Evolutionary conservation across 2,797 vertebrate species (phyloP).

Genomic region (Gila robusta): DNA sequence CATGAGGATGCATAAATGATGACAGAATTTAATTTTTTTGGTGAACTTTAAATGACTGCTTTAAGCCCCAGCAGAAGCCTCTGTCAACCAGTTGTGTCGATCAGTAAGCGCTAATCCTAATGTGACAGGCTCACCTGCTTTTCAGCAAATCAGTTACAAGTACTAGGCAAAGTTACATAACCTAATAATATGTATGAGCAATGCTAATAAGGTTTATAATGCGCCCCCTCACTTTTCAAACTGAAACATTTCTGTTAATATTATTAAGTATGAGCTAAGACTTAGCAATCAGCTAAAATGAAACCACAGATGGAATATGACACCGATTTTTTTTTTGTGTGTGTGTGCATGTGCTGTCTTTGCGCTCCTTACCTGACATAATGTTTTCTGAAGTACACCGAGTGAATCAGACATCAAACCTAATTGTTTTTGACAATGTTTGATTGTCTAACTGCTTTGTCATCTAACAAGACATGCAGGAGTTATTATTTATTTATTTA

Average conservation of each 20-base stretch:
- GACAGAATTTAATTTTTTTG: not conserved
- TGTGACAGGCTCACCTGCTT: slow-evolving; percentile 7
- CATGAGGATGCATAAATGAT: not conserved
- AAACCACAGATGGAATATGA: slow-evolving; percentile 30
- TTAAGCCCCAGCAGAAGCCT: not conserved
- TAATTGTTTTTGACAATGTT: slow-evolving; percentile 32
- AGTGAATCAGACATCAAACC: slow-evolving; percentile 21
- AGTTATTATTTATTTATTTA: not conserved
- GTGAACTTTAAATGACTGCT: not conserved
- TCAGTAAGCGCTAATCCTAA: not conserved
- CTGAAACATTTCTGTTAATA: not conserved
- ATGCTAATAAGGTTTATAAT: not conserved
- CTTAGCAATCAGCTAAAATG: not conserved
- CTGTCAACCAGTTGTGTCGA: not conserved
- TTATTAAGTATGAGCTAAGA: not conserved
- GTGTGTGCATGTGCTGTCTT: not conserved
- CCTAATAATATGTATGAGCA: not conserved
- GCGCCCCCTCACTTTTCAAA: not conserved
- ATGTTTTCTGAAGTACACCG: slow-evolving; percentile 18
- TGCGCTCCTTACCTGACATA: slow-evolving; percentile 8
- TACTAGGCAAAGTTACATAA: not conserved
- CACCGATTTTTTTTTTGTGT: not conserved
- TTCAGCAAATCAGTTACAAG: not conserved
- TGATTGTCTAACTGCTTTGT: slow-evolving; percentile 24
- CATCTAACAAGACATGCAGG: slow-evolving; percentile 22